These are phyloP conservation scores for Ectemnius cavifrons DNA, from an alignment of 2,888 invertebrate genomes.

Conservation along the genomic window DNA sequence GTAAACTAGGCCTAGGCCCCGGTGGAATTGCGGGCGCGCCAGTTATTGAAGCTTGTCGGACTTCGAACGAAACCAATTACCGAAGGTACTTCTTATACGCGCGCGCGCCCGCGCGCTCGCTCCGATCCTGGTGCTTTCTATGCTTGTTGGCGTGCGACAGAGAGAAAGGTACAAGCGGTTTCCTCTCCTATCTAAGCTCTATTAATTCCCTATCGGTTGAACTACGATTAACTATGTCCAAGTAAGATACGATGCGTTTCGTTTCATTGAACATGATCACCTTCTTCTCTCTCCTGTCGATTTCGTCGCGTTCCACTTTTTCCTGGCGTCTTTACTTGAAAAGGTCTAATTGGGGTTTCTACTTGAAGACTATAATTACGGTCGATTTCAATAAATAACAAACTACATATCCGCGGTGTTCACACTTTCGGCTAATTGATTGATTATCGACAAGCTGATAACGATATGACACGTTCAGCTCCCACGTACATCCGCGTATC, in stretches of 20 bases:
- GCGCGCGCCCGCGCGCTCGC: background rate
- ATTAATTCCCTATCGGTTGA: constrained; percentile 59
- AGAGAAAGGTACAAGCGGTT: constrained; percentile 17
- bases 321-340: background rate
- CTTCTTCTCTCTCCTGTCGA: constrained; percentile 1
- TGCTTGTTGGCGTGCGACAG: constrained; percentile 11
- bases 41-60: constrained; percentile 72
- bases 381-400: no score
- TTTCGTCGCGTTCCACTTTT: constrained; percentile 15
- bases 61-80: constrained; percentile 58
- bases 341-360: no score
- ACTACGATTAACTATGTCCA: constrained; percentile 17
- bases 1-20: constrained; percentile 66
- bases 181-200: constrained; percentile 58
- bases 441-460: no score
- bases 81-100: background rate
- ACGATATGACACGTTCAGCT: no score
- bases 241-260: constrained; percentile 56
- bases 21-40: constrained; percentile 59
- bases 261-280: constrained; percentile 44
- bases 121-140: constrained; percentile 18
- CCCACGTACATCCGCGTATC: no score
- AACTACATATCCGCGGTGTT: no score
- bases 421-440: no score
- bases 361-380: no score